A percentile compares a stretch with the other conserved stretches of the same genome.
Conservation (phyloP, 2,888 invertebrate genomes). For the Tyria jacobaeae region DNA sequence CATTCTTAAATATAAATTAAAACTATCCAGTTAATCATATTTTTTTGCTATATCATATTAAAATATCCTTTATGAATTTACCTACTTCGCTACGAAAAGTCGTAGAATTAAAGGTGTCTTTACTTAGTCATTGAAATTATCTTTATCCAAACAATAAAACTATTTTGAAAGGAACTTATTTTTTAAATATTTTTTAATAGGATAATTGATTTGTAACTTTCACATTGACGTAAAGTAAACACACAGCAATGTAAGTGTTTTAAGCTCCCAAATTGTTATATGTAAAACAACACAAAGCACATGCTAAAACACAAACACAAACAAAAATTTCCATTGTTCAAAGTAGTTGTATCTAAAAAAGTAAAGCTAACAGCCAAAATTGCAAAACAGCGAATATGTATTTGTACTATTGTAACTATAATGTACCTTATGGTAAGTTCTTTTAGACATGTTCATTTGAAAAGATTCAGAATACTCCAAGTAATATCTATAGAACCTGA, state of each 20-base stretch:
- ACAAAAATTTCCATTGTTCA: not conserved
- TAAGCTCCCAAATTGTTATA: not conserved
- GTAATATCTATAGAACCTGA: too few relatives aligned
- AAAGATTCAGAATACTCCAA: too few relatives aligned
- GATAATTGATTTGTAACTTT: not conserved
- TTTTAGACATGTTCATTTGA: not conserved
- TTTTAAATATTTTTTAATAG: not conserved
- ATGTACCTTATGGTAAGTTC: slow-evolving; percentile 1
- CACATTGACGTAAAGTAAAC: not conserved
- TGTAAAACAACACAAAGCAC: not conserved
- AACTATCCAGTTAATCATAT: too few relatives aligned
- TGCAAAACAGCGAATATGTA: slow-evolving; percentile 2
- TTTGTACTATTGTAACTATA: not conserved
- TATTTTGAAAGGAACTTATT: not conserved
- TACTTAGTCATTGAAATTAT: too few relatives aligned
- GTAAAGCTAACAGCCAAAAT: not conserved
- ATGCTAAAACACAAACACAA: slow-evolving; percentile 1
- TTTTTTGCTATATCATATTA: too few relatives aligned
- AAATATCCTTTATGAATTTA: not conserved
- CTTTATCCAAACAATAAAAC: not conserved
- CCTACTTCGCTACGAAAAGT: not conserved
- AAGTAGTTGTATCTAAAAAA: not conserved
- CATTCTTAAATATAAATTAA: too few relatives aligned
- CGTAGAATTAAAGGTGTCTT: too few relatives aligned
- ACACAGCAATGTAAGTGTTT: not conserved